Conservation (phyloP, 2,797 vertebrate genomes). For the Coccyzus lansbergi region DNA sequence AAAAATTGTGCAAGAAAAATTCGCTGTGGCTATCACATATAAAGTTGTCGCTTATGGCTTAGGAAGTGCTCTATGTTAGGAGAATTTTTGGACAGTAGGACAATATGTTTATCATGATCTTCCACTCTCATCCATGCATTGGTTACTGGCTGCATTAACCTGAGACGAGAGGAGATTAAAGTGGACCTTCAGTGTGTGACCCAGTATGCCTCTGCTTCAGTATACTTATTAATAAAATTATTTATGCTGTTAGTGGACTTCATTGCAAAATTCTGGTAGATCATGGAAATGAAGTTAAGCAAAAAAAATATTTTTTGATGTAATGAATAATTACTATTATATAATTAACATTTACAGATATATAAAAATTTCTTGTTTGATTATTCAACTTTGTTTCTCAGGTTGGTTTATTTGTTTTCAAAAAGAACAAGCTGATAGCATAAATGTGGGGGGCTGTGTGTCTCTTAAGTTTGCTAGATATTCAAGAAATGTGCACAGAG, state of each 20-base stretch:
- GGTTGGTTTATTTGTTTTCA: not conserved
- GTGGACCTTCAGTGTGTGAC: constrained; percentile 22
- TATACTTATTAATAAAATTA: not conserved
- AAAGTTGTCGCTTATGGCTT: not conserved
- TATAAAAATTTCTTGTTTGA: not conserved
- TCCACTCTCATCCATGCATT: constrained; percentile 23
- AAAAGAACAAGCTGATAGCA: not conserved
- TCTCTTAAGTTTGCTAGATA: not conserved
- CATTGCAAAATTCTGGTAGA: not conserved
- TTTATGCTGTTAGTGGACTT: not conserved
- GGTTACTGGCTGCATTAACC: constrained; percentile 41
- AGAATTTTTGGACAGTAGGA: not conserved
- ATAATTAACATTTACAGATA: not conserved
- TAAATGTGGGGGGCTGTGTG: not conserved
- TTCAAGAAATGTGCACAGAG: not conserved
- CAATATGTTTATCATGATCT: constrained; percentile 20
- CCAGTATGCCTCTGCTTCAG: not conserved
- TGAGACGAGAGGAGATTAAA: constrained; percentile 1
- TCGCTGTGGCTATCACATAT: not conserved
- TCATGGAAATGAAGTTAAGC: not conserved
- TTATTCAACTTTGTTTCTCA: not conserved
- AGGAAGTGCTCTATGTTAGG: not conserved
- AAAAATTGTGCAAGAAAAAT: not conserved
- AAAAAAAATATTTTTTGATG: not conserved
- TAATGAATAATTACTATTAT: not conserved